Evolutionary conservation across 2,888 invertebrate genomes (phyloP), one percentile per base, ranked within the genome.

Genomic region (Sarcophaga variegata): DNA sequence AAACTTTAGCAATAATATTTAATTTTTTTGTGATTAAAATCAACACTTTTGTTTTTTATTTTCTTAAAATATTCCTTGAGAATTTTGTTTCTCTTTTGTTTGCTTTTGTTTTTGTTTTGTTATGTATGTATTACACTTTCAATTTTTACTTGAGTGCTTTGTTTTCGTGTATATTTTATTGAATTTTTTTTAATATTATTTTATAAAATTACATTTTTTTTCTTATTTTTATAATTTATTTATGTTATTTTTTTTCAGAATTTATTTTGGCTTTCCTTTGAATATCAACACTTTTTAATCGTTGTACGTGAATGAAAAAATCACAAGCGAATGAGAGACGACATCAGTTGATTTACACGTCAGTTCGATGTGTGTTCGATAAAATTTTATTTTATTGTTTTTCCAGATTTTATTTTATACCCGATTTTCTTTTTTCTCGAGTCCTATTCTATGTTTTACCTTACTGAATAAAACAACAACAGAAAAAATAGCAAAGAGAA

Each of bases 241-340:
- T 47, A 45, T 74, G 22, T 22, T 22, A 1, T 62, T 78, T 20
- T 67, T 67, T 59, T 45, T 37, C 37, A 37, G 37, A 37, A 59
- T 74, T 64, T 14, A 14, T 72, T 64, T 59, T 54, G 5, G 12
- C 12, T 54, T 54, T 54, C 54, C 5, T 54, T 54, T 37, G 37
- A 54, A 54, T 54, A 12, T 54, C 12, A 54, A 54, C 64, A 54
- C 62, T 54, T 80, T 63, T 62, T 14, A 66, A 49, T 81, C 78
- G 83, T 87, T 87, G 87, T 84, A 81, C 75, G 54, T 78, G 70
- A 71, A 70, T 80, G 54, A 71, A 80, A 70, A 79, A 83, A 70
- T 84, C 69, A 71, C 75, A 75, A 81, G 83, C 66, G 81, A 81
- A 78, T 66, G 69, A 72, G 20, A 72, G 47, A 20, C n/a, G 47